A percentile compares a stretch with the other conserved stretches of the same genome.
Evolutionary conservation across 2,797 vertebrate genomes (phyloP).

Genomic region (Cossypha niveicapilla): DNA sequence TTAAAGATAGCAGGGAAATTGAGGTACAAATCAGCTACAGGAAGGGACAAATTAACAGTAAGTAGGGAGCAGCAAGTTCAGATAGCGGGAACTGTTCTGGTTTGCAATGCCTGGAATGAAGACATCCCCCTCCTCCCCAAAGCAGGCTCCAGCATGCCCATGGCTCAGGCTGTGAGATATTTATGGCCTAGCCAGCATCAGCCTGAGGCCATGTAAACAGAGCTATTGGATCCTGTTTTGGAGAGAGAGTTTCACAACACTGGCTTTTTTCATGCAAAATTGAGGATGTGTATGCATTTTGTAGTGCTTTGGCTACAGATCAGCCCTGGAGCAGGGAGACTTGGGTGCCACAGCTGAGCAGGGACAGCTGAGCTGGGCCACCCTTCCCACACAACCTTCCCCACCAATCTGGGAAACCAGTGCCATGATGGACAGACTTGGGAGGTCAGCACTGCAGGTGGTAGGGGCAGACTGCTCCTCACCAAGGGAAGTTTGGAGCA

Average conservation of each 20-base stretch:
- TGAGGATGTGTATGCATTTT: not conserved
- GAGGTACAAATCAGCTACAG: not conserved
- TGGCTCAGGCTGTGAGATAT: conserved; percentile 4
- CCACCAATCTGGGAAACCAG: not conserved
- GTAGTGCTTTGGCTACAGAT: not conserved
- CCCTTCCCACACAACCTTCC: accelerated
- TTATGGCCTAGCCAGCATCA: conserved; percentile 2
- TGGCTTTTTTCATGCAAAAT: not conserved
- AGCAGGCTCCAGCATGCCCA: not conserved
- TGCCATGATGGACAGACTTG: not conserved
- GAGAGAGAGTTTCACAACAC: not conserved
- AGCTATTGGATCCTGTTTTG: not conserved
- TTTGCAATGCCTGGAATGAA: conserved; percentile 42
- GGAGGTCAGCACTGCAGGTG: not conserved
- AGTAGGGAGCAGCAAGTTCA: conserved; percentile 36
- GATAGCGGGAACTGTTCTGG: not conserved
- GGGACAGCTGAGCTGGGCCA: not conserved
- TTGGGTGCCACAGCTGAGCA: not conserved
- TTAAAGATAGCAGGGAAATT: not conserved
- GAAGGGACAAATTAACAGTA: conserved; percentile 35
- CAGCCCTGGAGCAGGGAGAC: not conserved
- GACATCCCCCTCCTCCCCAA: not conserved
- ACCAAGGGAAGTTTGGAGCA: not conserved
- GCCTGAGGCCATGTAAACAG: not conserved
- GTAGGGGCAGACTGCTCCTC: not conserved